Base-by-base conservation (phyloP, 2,113 vertebrate genomes). In the Mus pahari region DNA sequence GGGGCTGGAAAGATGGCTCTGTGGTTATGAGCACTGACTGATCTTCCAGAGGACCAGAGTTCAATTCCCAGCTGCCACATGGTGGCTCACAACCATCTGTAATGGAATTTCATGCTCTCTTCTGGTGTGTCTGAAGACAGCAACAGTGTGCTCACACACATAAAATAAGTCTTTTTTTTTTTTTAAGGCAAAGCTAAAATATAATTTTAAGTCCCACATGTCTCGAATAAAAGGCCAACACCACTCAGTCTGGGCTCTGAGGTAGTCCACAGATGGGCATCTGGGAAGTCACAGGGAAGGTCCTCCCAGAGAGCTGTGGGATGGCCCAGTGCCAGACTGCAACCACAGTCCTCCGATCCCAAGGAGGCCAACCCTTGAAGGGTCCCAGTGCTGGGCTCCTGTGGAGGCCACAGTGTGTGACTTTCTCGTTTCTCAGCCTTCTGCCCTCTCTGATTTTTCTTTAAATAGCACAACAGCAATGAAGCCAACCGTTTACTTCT, bases 401-500 rank as follows among this genome's bases (percentile, higher is more conserved):
- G 8, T 5, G 58, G 7, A 5, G 73, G 70, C 33, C 14, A 26
- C 13, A 1, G 17, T 0, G 5, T 50, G 62, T 36, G 19, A 28
- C 5, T 84, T 79, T 39, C 89, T 33, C 22, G 2, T 26, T 36
- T 33, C 42, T 36, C 89, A 55, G 62, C 45, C 78, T 26, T 77
- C 78, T 70, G 45, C 12, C 66, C 24, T 31, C 20, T 68, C 84
- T 16, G 45, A 22, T 36, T 45, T 58, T 50, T 33, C 50, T 71
- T 87, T 31, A 48, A 33, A 53, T 8, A 20, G n/a, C 31, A 4
- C 3, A 55, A 10, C 50, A 31, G 16, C 16, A 78, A 33, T 5
- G 26, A 42, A 64, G 12, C 7, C 53, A 82, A 11, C 50, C 39
- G 2, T 5, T 77, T 11, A 36, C 60, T 78, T 48, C 13, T 45